phyloP scores from a whole-genome alignment of 2,113 vertebrate species.

The Lichenostomus cassidix region DNA sequence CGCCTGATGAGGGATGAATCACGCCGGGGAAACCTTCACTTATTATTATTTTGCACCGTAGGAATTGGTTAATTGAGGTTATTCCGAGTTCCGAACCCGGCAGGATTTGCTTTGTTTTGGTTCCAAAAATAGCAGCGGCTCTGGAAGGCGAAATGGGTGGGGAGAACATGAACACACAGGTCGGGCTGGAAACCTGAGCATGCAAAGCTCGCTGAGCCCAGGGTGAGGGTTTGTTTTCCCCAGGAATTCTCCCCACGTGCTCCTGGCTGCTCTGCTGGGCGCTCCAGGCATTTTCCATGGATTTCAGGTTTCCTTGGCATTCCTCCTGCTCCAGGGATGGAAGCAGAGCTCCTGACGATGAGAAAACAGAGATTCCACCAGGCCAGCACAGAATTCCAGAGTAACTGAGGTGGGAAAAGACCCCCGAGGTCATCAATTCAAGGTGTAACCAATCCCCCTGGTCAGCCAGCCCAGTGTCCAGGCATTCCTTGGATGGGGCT shows the following conservation, averaged over 20 bases:
- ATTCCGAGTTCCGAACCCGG: neutral
- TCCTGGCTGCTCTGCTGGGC: neutral
- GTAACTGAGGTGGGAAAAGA: neutral
- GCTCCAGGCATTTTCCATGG: accelerated
- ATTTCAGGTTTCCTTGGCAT: neutral
- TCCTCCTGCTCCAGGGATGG: neutral
- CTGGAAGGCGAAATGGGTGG: accelerated
- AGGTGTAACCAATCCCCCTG: accelerated
- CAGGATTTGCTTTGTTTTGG: neutral
- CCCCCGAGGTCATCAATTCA: accelerated
- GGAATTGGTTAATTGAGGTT: neutral
- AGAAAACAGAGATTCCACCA: neutral
- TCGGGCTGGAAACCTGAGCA: neutral
- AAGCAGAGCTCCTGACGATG: accelerated
- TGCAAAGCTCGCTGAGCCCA: neutral
- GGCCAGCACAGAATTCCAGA: neutral
- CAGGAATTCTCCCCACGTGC: accelerated
- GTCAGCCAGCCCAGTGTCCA: neutral
- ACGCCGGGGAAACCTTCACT: neutral
- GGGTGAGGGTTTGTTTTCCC: neutral
- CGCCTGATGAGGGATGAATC: neutral
- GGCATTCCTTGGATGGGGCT: accelerated
- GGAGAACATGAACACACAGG: neutral
- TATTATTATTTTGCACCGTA: neutral
- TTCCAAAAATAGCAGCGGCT: neutral